These are phyloP conservation scores for Tenodera sinensis DNA, from an alignment of 2,888 invertebrate genomes.

Conservation along the genomic window DNA sequence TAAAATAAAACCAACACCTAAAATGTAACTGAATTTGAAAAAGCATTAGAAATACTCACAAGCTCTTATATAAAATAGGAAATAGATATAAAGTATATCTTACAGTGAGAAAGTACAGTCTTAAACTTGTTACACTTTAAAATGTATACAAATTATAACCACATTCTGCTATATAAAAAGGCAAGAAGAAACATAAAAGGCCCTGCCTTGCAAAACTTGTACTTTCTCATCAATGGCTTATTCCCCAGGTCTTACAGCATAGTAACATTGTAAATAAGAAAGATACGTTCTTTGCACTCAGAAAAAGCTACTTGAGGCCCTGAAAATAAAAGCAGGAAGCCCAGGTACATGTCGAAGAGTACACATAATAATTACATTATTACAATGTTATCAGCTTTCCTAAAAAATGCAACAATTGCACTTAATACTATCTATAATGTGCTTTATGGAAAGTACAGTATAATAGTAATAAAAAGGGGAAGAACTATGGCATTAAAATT, in stretches of 20 bases:
- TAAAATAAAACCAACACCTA: not conserved
- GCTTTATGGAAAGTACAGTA: constrained; percentile 2
- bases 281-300: not conserved
- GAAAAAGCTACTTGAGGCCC: not conserved
- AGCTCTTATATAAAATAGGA: not conserved
- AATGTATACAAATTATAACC: not conserved
- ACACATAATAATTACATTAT: not conserved
- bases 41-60: not conserved
- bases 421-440: not conserved
- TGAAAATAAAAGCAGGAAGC: constrained; percentile 1
- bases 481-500: not conserved
- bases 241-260: not conserved
- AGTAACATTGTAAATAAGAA: not conserved
- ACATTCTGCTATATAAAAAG: too few relatives aligned
- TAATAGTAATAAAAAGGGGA: constrained; percentile 3
- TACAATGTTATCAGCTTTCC: not conserved
- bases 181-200: too few relatives aligned
- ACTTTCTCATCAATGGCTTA: not conserved
- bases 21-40: not conserved
- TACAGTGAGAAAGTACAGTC: not conserved
- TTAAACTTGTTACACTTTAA: not conserved
- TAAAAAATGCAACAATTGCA: not conserved
- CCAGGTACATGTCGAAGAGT: not conserved
- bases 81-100: not conserved
- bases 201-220: not conserved